Evolutionary conservation across 2,113 vertebrate genomes (phyloP).

Genomic region (Periophthalmodon schlosseri): DNA sequence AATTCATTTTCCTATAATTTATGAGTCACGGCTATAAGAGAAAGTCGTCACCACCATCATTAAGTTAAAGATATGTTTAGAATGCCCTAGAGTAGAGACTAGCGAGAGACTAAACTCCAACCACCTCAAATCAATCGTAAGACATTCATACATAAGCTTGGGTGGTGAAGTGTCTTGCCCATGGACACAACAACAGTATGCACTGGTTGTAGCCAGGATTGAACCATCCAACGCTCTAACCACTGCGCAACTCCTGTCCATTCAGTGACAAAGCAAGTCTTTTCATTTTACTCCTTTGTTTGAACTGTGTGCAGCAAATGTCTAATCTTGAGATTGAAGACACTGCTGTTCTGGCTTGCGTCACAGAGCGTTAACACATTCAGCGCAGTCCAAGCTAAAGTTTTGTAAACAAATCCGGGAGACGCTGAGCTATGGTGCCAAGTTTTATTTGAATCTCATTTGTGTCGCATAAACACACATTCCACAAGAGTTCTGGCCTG

Average conservation of each 20-base stretch:
- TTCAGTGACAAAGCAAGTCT: not conserved
- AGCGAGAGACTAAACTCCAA: too few species aligned
- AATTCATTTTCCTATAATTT: too few species aligned
- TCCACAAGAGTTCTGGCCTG: conserved; percentile 16
- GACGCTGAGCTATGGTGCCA: not conserved
- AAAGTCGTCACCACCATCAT: too few species aligned
- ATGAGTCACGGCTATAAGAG: too few species aligned
- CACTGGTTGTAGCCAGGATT: too few species aligned
- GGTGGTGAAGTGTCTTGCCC: not conserved
- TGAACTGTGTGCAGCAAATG: not conserved
- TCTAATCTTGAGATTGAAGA: not conserved
- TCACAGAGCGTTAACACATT: not conserved
- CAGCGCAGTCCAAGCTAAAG: conserved; percentile 14
- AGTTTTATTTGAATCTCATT: conserved; percentile 26
- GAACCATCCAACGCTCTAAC: too few species aligned
- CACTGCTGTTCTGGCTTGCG: conserved; percentile 17
- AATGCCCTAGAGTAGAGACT: too few species aligned
- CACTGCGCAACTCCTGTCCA: too few species aligned
- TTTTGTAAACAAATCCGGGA: conserved; percentile 16
- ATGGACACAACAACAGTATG: not conserved
- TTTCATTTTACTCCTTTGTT: not conserved
- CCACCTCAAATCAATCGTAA: too few species aligned
- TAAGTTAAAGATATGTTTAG: too few species aligned
- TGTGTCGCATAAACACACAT: conserved; percentile 40
- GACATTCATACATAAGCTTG: not conserved